Evolutionary conservation across 2,113 vertebrate species (phyloP).

Genomic region (Arenaria interpres): DNA sequence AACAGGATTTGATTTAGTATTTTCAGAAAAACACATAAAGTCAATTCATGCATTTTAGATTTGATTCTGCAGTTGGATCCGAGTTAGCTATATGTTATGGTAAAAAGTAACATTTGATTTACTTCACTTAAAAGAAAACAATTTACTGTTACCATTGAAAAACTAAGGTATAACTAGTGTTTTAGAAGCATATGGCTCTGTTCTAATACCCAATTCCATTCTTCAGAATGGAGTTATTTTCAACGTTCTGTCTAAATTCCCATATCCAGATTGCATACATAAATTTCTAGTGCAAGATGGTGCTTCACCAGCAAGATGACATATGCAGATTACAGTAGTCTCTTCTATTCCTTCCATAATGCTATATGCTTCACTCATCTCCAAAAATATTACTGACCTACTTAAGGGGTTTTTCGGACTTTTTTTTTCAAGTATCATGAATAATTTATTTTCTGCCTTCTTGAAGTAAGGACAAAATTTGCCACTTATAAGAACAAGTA

Average conservation of each 20-base stretch:
- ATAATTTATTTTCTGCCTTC: neutral
- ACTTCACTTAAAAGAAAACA: neutral
- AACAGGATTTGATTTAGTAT: neutral
- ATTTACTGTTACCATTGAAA: neutral
- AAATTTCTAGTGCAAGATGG: neutral
- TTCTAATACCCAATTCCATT: neutral
- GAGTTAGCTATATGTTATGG: neutral
- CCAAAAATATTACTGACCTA: neutral
- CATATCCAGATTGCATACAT: neutral
- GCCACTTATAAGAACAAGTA: neutral
- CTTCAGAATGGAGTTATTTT: neutral
- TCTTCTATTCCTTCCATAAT: neutral
- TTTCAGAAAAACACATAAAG: neutral
- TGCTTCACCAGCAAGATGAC: neutral
- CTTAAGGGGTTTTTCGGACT: neutral
- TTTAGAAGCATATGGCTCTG: neutral
- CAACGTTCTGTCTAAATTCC: neutral
- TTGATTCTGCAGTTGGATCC: neutral
- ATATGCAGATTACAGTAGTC: neutral
- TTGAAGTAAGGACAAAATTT: neutral
- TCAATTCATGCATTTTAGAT: neutral
- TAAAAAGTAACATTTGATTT: neutral
- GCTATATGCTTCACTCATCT: neutral
- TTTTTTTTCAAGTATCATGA: neutral
- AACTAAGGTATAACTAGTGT: neutral